Percentiles rank a stretch among this genome's conserved stretches.
phyloP scores from a whole-genome alignment of 1,140 invertebrate species.

The Ylistrum balloti region DNA sequence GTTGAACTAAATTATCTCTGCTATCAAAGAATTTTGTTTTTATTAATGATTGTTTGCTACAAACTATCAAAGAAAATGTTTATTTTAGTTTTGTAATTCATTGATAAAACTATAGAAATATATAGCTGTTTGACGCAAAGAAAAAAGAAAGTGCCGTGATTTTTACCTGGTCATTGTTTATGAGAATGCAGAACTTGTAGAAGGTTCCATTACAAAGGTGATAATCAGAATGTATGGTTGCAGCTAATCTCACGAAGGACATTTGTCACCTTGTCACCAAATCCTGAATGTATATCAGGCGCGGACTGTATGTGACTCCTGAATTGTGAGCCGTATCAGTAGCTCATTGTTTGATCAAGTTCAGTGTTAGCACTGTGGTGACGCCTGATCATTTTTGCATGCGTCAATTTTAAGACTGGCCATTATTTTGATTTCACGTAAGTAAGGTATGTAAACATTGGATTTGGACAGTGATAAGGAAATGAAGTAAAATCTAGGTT shows the following conservation, averaged over 20 bases:
- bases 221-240: background rate
- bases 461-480: background rate
- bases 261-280: slow-evolving; percentile 8
- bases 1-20: background rate
- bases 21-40: background rate
- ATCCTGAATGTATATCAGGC: background rate
- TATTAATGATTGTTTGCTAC: background rate
- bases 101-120: background rate
- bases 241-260: background rate
- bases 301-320: background rate
- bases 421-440: background rate
- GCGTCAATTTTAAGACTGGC: slow-evolving; percentile 32
- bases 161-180: background rate
- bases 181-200: background rate
- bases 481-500: background rate
- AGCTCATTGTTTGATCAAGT: slow-evolving; percentile 2
- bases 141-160: background rate
- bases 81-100: slow-evolving; percentile 27
- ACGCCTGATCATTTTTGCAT: slow-evolving; percentile 23
- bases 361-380: background rate
- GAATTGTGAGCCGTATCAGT: background rate
- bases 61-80: background rate
- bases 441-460: slow-evolving; percentile 18
- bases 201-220: background rate
- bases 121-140: background rate